Conservation (phyloP, 2,888 invertebrate genomes). For the Dasysyrphus albostriatus region DNA sequence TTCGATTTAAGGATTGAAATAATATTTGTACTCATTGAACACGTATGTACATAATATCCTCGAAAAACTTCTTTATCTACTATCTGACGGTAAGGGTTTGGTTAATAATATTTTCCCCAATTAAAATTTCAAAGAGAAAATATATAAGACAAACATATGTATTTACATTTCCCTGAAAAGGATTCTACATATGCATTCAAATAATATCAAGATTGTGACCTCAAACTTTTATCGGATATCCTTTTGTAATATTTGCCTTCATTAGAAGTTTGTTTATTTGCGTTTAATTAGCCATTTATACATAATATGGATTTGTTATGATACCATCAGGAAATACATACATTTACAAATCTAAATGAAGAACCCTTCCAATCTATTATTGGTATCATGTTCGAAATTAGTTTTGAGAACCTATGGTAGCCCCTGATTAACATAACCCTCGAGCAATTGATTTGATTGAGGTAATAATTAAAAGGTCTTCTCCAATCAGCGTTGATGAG, state of each 20-base stretch:
- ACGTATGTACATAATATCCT: background rate
- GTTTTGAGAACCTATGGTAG: background rate
- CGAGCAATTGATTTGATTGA: conserved; percentile 15
- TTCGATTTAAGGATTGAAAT: too few relatives aligned
- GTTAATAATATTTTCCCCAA: background rate
- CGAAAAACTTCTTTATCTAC: background rate
- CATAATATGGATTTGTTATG: background rate
- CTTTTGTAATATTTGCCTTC: background rate
- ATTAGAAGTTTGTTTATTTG: background rate
- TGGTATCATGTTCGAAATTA: background rate
- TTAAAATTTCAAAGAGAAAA: background rate
- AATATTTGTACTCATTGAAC: too few relatives aligned
- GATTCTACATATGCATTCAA: background rate
- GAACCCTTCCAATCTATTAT: background rate
- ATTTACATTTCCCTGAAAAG: background rate
- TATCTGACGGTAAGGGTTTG: background rate
- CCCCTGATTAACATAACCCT: conserved; percentile 5
- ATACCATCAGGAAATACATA: conserved; percentile 4
- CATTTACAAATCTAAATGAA: background rate
- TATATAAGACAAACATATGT: background rate
- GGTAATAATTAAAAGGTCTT: conserved; percentile 15
- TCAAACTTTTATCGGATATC: conserved; percentile 4
- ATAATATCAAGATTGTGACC: background rate
- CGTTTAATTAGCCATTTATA: background rate
- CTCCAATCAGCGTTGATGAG: conserved; percentile 1